Evolutionary conservation across 2,888 invertebrate genomes (phyloP).

Genomic region (Notodonta dromedarius): DNA sequence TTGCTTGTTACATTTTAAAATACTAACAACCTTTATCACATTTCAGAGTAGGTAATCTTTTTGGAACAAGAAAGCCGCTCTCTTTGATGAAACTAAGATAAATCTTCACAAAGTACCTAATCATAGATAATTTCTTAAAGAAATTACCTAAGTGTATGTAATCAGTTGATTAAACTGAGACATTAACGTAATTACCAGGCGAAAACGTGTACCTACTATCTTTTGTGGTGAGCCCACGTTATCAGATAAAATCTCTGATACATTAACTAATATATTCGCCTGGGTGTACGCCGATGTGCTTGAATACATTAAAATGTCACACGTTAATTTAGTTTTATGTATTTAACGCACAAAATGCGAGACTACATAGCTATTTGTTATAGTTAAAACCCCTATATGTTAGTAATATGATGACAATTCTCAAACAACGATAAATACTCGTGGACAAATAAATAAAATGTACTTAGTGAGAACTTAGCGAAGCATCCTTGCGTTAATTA

Average conservation of each 20-base stretch:
- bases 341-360: slow-evolving; percentile 25
- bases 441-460: slow-evolving; percentile 19
- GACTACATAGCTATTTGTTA: slow-evolving; percentile 25
- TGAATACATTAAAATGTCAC: slow-evolving; percentile 20
- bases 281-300: slow-evolving; percentile 9
- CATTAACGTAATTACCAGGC: slow-evolving; percentile 1
- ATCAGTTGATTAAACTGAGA: neutral
- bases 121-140: neutral
- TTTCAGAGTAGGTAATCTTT: neutral
- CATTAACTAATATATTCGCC: slow-evolving; percentile 10
- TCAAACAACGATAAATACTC: slow-evolving; percentile 27
- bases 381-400: slow-evolving; percentile 21
- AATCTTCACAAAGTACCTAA: neutral
- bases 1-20: no score
- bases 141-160: neutral
- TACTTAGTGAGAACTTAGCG: slow-evolving; percentile 10
- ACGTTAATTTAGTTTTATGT: slow-evolving; percentile 31
- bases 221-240: neutral
- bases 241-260: neutral
- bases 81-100: slow-evolving; percentile 1
- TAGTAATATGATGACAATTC: slow-evolving; percentile 26
- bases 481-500: slow-evolving; percentile 36
- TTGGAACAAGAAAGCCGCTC: neutral
- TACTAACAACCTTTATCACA: neutral
- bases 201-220: neutral